phyloP scores from a whole-genome alignment of 2,113 vertebrate genomes.

The Symphodus melops region DNA sequence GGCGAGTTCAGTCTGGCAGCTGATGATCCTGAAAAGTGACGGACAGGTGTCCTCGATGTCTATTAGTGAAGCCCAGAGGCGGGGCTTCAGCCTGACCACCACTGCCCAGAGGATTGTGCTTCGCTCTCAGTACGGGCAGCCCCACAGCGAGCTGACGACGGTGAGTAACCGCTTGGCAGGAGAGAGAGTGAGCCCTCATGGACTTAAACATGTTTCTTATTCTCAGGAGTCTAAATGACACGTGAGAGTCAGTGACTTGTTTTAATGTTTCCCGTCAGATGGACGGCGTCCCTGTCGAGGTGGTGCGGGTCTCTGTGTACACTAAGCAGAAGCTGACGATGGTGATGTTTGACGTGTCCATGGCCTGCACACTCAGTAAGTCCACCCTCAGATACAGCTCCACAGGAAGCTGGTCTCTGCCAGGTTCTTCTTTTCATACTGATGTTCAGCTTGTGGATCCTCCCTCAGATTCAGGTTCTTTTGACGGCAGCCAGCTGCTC shows the following conservation, averaged over 20 bases:
- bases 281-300: conserved; percentile 45
- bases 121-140: conserved; percentile 46
- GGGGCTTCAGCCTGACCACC: conserved; percentile 57
- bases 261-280: conserved; percentile 35
- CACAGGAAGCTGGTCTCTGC: not conserved
- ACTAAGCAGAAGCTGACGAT: conserved; percentile 57
- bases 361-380: conserved; percentile 69
- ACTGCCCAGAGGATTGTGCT: conserved; percentile 53
- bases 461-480: conserved; percentile 49
- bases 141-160: conserved; percentile 22
- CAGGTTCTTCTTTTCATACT: not conserved
- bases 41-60: conserved; percentile 43
- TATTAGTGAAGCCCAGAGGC: conserved; percentile 28
- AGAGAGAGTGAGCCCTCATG: too few species aligned
- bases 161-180: conserved; percentile 27
- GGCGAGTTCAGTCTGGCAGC: conserved; percentile 44
- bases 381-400: not conserved
- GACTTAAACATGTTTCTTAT: too few species aligned
- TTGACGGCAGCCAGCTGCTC: conserved; percentile 41
- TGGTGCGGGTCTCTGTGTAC: conserved; percentile 54
- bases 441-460: not conserved
- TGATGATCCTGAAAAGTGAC: conserved; percentile 58
- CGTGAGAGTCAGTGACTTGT: too few species aligned
- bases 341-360: conserved; percentile 63
- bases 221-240: too few species aligned